A percentile compares a stretch with the other conserved stretches of the same genome.
Conservation (phyloP, 1,140 invertebrate species). For the Heliconius melpomene region DNA sequence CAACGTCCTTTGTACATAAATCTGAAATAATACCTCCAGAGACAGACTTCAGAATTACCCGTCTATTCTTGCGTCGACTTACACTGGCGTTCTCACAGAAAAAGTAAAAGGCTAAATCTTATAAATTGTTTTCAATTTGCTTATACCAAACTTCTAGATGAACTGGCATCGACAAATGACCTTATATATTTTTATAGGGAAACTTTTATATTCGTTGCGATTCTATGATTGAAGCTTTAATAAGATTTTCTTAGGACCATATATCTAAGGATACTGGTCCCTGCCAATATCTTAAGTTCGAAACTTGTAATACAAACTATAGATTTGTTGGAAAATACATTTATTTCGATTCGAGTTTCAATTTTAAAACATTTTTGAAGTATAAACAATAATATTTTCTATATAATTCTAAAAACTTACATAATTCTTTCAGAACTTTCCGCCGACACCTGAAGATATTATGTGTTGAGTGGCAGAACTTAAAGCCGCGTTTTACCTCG, state of each 20-base stretch:
- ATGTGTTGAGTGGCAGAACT: no score
- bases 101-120: constrained; percentile 11
- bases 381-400: background rate
- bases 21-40: background rate
- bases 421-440: no score
- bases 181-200: constrained; percentile 29
- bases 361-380: background rate
- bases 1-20: background rate
- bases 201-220: constrained; percentile 34
- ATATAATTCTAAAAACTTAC: background rate
- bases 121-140: constrained; percentile 35
- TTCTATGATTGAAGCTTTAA: constrained; percentile 25
- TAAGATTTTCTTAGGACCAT: constrained; percentile 36
- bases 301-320: constrained; percentile 25
- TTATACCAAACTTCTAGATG: constrained; percentile 24
- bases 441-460: no score
- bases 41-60: background rate
- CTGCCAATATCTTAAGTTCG: constrained; percentile 22
- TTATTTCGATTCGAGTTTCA: background rate
- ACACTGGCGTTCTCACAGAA: background rate
- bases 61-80: background rate
- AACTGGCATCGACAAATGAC: constrained; percentile 33
- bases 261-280: constrained; percentile 26
- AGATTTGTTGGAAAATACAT: constrained; percentile 18
- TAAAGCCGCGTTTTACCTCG: no score